These are phyloP conservation scores for Emydocephalus ijimae DNA, from an alignment of 2,113 vertebrate genomes.

Conservation along the genomic window DNA sequence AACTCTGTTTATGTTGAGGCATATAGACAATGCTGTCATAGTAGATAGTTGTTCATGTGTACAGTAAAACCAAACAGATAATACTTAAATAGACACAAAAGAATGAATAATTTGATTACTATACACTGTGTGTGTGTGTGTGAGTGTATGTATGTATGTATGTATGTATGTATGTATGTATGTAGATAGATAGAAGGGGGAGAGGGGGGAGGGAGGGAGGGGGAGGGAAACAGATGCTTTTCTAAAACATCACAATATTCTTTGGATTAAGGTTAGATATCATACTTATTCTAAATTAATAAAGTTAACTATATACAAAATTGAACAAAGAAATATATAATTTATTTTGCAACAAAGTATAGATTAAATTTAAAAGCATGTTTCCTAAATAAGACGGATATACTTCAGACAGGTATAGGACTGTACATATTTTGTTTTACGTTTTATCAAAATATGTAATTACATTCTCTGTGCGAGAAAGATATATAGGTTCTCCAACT, in stretches of 20 bases:
- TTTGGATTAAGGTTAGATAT: not conserved
- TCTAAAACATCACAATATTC: not conserved
- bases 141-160: not conserved
- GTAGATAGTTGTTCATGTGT: conserved; percentile 36
- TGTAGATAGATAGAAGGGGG: not conserved
- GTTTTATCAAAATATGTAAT: not conserved
- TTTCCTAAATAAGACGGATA: not conserved
- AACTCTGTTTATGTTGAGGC: conserved; percentile 46
- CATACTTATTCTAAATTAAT: not conserved
- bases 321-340: not conserved
- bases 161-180: not conserved
- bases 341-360: not conserved
- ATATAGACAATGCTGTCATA: conserved; percentile 59
- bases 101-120: conserved; percentile 6
- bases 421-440: not conserved
- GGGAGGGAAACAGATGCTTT: not conserved
- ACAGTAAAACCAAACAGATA: conserved; percentile 52
- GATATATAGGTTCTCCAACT: not conserved
- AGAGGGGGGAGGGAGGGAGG: no score
- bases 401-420: not conserved
- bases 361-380: not conserved
- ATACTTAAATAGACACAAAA: conserved; percentile 22
- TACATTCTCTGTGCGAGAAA: not conserved
- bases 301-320: not conserved
- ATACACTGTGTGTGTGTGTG: not conserved